Evolutionary conservation across 2,888 invertebrate species (phyloP), one percentile per base, ranked within the genome.

Genomic region (Trichogramma evanescens): DNA sequence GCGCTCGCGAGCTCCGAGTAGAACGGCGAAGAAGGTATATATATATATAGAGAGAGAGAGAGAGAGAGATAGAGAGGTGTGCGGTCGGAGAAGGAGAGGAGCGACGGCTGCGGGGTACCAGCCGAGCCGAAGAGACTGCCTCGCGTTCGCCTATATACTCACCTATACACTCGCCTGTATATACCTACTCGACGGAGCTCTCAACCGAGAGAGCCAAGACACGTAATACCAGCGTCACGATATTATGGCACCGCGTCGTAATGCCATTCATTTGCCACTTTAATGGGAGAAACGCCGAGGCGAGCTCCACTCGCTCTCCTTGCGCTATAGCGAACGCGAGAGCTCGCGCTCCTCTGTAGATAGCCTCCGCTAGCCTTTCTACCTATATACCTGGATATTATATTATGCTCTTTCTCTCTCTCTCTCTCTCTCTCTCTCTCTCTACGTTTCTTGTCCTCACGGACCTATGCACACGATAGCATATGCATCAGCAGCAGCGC

Each of bases 241-340:
- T 76, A 76, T 76, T 76, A 76, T 75, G 74, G 73, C 73, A 72
- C 72, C 69, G 74, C 72, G n/a, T 45, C 55, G 57, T 76, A 76
- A 76, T 76, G 74, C 73, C 76, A 76, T 76, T 76, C 72, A 76
- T 76, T 76, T 73, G 73, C 71, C 72, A 72, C 72, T 74, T 26
- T 74, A 75, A 76, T 75, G 71, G 72, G 69, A 70, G 69, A 70
- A 72, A 66, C 71, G 66, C 69, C 69, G 71, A 65, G 68, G 67
- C 66, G 39, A 42, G 38, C 46, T 41, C 38, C 52, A 2, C 26
- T 26, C 26, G 26, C 26, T 26, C 26, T 26, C 26, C 26, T 26
- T 50, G 50, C 61, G 62, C 56, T 41, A 2, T 2, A 6, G 7
- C 40, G 41, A 51, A 26, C 50, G 9, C 26, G n/a, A 10, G 48